A percentile compares a stretch with the other conserved stretches of the same genome.
phyloP scores from a whole-genome alignment of 2,888 invertebrate species.

The Camponotus fellah region DNA sequence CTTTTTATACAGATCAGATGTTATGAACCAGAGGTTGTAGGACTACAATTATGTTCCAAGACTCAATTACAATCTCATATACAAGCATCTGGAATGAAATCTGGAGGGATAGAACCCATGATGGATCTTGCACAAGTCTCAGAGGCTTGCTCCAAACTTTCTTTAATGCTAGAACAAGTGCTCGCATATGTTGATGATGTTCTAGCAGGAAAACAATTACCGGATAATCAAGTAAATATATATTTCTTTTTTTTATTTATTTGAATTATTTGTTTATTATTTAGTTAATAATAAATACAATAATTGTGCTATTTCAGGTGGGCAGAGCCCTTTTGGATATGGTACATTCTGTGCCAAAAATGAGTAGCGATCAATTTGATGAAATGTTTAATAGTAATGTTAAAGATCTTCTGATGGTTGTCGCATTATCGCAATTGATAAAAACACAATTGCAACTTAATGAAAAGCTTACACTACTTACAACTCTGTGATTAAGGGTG shows the following conservation, averaged over 20 bases:
- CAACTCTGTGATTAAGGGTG: conserved; percentile 87
- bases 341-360: conserved; percentile 96
- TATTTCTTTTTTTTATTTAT: neutral
- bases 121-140: conserved; percentile 93
- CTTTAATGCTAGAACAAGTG: conserved; percentile 92
- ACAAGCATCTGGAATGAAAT: conserved; percentile 85
- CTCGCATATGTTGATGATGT: conserved; percentile 97
- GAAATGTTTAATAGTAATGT: conserved; percentile 98
- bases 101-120: conserved; percentile 90
- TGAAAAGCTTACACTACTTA: conserved; percentile 96
- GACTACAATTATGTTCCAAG: conserved; percentile 93
- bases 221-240: conserved; percentile 90
- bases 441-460: conserved; percentile 98
- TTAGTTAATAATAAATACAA: neutral
- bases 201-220: conserved; percentile 90
- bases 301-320: conserved; percentile 83
- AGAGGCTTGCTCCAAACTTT: conserved; percentile 93
- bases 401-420: conserved; percentile 99
- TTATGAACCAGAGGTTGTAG: conserved; percentile 97
- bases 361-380: conserved; percentile 96
- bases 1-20: conserved; percentile 88
- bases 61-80: conserved; percentile 87
- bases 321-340: conserved; percentile 96
- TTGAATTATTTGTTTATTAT: neutral
- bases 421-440: conserved; percentile 97